A percentile compares a stretch with the other conserved stretches of the same genome.
These are phyloP conservation scores for Phylloscopus collybita DNA, from an alignment of 2,797 vertebrate genomes.

Conservation along the genomic window DNA sequence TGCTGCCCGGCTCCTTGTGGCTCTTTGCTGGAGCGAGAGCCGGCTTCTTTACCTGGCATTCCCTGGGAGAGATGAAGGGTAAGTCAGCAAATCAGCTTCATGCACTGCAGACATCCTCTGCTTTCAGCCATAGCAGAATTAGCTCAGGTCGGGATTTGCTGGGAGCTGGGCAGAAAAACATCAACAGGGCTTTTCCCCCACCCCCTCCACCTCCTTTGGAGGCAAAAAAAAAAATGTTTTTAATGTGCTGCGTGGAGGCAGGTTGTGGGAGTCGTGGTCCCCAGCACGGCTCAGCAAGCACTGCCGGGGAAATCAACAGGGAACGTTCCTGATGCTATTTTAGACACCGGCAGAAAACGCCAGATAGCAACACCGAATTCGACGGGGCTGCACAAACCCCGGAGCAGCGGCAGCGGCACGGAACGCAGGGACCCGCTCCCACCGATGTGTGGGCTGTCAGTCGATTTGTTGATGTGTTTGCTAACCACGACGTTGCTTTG, in stretches of 20 bases:
- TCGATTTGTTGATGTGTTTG: not conserved
- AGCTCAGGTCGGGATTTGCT: not conserved
- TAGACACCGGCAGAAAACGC: slow-evolving; percentile 24
- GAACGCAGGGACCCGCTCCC: not conserved
- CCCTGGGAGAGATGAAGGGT: slow-evolving; percentile 61
- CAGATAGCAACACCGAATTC: not conserved
- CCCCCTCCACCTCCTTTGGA: not conserved
- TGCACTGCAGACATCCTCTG: not conserved
- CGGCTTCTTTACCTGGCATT: slow-evolving; percentile 47
- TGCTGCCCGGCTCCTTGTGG: not conserved
- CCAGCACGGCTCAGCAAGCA: not conserved
- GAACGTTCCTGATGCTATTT: slow-evolving; percentile 49
- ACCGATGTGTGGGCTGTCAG: not conserved
- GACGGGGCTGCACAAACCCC: not conserved
- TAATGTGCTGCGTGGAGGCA: not conserved
- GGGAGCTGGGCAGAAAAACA: not conserved
- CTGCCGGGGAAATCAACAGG: slow-evolving; percentile 9
- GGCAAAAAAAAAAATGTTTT: not conserved
- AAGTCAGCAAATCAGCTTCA: slow-evolving; percentile 55
- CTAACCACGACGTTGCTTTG: not conserved
- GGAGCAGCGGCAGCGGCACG: not conserved
- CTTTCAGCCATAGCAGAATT: slow-evolving; percentile 35
- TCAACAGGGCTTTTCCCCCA: not conserved
- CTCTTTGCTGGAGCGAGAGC: not conserved
- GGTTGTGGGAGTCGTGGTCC: not conserved